Percentiles rank a stretch among this genome's conserved stretches.
Conservation (phyloP, 2,797 vertebrate genomes). For the Poecilia picta region DNA sequence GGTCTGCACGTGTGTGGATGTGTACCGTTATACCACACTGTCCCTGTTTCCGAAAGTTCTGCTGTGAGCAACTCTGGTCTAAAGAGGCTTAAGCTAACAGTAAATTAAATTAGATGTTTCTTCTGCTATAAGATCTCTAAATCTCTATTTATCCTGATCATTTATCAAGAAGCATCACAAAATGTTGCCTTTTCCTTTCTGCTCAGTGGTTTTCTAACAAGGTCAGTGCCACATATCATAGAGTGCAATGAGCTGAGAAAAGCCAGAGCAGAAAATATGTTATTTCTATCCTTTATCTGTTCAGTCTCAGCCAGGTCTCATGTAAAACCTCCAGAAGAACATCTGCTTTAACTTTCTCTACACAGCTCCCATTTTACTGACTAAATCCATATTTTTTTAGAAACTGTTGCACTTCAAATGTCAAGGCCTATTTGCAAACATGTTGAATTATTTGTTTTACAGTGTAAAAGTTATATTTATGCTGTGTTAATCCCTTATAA, state of each 20-base stretch:
- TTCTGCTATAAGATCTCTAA: neutral
- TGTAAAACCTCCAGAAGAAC: slow-evolving; percentile 47
- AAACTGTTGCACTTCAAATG: neutral
- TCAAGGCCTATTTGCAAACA: neutral
- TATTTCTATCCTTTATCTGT: slow-evolving; percentile 55
- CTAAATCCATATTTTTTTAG: neutral
- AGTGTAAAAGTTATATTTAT: neutral
- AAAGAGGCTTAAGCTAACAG: slow-evolving; percentile 10
- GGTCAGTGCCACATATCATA: slow-evolving; percentile 43
- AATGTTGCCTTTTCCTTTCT: slow-evolving; percentile 12
- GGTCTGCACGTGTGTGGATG: slow-evolving; percentile 65
- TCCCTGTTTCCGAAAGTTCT: slow-evolving; percentile 29
- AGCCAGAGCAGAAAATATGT: slow-evolving; percentile 52
- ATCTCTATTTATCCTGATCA: neutral
- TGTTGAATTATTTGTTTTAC: neutral
- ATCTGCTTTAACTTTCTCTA: slow-evolving; percentile 47
- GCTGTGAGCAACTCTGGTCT: slow-evolving; percentile 30
- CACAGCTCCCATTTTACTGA: slow-evolving; percentile 8
- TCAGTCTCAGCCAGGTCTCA: slow-evolving; percentile 51
- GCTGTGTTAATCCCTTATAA: neutral
- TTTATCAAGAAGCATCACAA: slow-evolving; percentile 25
- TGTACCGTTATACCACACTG: slow-evolving; percentile 54
- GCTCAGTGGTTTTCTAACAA: slow-evolving; percentile 38
- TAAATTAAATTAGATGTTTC: neutral
- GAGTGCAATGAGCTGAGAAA: slow-evolving; percentile 40